Evolutionary conservation across 2,113 vertebrate species (phyloP).

Genomic region (Formicarius rufipectus): DNA sequence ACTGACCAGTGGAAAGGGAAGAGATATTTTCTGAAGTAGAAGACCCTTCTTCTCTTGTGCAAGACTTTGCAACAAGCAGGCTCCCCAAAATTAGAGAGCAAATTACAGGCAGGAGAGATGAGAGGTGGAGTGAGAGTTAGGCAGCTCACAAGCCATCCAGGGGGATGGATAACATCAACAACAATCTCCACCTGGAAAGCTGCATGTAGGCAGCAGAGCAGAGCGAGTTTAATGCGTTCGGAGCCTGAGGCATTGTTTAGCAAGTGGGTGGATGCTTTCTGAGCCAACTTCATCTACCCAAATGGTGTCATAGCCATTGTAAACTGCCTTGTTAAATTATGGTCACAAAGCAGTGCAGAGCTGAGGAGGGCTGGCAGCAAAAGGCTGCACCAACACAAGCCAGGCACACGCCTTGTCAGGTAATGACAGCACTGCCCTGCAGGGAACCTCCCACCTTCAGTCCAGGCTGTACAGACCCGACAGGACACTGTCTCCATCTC

Average conservation of each 20-base stretch:
- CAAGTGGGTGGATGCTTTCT: slow-evolving; percentile 54
- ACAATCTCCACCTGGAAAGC: slow-evolving; percentile 53
- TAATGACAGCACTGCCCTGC: background rate
- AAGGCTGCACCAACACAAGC: background rate
- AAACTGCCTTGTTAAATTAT: slow-evolving; percentile 44
- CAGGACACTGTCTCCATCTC: background rate
- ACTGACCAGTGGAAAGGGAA: background rate
- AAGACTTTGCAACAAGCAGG: background rate
- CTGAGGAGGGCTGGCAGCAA: background rate
- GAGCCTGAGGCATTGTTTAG: slow-evolving; percentile 33
- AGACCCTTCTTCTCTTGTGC: background rate
- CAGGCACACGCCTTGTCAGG: background rate
- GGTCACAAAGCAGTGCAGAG: slow-evolving; percentile 12
- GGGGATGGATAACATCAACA: slow-evolving; percentile 24
- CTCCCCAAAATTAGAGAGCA: background rate
- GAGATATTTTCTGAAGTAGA: background rate
- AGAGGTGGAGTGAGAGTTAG: background rate
- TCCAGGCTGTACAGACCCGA: background rate
- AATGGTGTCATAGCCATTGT: slow-evolving; percentile 59
- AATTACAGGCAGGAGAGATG: background rate
- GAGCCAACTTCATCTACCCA: slow-evolving; percentile 43
- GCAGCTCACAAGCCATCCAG: background rate
- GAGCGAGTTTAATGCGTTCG: slow-evolving; percentile 1
- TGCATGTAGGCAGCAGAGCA: slow-evolving; percentile 21
- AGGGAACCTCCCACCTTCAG: background rate